These are phyloP conservation scores for Leucophora obtusa DNA, from an alignment of 2,888 invertebrate genomes.

Conservation along the genomic window DNA sequence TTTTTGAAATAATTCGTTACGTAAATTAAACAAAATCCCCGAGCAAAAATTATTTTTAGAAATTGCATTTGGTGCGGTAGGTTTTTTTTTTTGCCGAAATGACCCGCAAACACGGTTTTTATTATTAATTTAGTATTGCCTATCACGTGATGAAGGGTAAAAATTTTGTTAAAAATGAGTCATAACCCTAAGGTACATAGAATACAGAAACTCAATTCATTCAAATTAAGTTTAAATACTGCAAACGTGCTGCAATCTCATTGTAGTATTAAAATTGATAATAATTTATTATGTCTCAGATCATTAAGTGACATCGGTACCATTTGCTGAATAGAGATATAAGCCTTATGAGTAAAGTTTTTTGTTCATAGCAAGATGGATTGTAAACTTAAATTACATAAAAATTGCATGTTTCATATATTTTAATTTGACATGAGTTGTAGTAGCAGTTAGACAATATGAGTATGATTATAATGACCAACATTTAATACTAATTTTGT, in stretches of 20 bases:
- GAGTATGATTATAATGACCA: neutral
- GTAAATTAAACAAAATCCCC: no score
- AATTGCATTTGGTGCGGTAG: no score
- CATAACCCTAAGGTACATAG: no score
- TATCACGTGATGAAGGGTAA: no score
- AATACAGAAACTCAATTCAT: no score
- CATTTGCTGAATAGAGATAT: neutral
- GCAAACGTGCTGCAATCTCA: neutral
- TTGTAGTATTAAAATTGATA: neutral
- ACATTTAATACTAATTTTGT: neutral
- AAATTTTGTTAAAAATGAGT: no score
- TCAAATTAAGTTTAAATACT: no score
- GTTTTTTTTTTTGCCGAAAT: no score
- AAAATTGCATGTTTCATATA: slow-evolving; percentile 58
- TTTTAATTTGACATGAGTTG: slow-evolving; percentile 48
- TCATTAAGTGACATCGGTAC: slow-evolving; percentile 5
- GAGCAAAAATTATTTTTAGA: no score
- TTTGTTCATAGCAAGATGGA: neutral
- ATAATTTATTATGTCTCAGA: slow-evolving; percentile 2
- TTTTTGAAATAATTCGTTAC: no score
- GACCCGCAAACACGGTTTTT: no score
- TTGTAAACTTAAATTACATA: slow-evolving; percentile 49
- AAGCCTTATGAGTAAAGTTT: neutral
- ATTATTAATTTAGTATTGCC: no score
- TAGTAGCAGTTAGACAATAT: slow-evolving; percentile 16